phyloP scores from a whole-genome alignment of 2,113 vertebrate genomes.

The Osmerus mordax region DNA sequence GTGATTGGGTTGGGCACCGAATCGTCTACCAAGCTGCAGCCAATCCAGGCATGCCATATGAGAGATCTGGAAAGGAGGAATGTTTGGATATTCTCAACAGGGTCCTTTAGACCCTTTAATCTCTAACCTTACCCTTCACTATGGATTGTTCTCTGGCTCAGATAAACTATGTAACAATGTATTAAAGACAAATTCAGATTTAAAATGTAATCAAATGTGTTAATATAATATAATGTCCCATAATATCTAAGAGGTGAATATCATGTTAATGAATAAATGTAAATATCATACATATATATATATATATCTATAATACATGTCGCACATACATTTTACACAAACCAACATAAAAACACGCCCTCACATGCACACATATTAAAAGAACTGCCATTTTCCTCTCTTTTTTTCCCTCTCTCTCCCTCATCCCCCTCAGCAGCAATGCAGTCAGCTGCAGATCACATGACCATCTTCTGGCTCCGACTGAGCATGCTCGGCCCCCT shows the following conservation, averaged over 20 bases:
- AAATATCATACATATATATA: not conserved
- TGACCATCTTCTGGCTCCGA: slow-evolving; percentile 57
- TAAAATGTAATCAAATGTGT: too few species aligned
- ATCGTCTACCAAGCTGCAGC: too few species aligned
- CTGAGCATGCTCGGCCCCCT: slow-evolving; percentile 76
- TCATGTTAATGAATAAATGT: too few species aligned
- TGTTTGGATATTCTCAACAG: too few species aligned
- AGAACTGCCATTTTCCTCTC: slow-evolving; percentile 32
- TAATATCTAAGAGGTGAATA: not conserved
- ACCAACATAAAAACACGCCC: slow-evolving; percentile 3
- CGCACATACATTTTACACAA: slow-evolving; percentile 21
- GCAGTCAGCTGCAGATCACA: slow-evolving; percentile 78
- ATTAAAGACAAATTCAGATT: not conserved
- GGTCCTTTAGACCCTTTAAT: too few species aligned
- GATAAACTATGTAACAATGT: not conserved
- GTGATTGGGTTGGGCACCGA: too few species aligned
- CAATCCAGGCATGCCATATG: too few species aligned
- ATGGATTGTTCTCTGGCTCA: too few species aligned
- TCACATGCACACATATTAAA: slow-evolving; percentile 15
- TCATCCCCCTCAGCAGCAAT: slow-evolving; percentile 55
- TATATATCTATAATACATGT: not conserved
- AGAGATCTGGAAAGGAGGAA: too few species aligned
- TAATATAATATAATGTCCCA: too few species aligned
- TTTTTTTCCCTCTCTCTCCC: slow-evolving; percentile 17
- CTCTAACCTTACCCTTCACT: too few species aligned